Conservation (phyloP, 2,113 vertebrate species). For the Callipepla californica region DNA sequence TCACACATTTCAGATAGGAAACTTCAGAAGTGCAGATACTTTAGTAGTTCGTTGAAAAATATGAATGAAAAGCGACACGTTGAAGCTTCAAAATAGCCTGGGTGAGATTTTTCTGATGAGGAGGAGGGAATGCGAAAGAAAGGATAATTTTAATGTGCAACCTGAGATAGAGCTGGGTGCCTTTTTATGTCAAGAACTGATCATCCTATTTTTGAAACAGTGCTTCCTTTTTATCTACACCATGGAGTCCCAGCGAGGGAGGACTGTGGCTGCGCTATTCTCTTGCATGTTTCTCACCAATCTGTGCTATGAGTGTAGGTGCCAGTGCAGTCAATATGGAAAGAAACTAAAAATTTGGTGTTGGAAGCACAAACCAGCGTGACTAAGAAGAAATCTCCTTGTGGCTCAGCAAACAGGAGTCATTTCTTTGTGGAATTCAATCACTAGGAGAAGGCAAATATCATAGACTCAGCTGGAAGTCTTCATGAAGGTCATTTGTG, state of each 20-base stretch:
- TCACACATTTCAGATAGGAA: background rate
- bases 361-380: background rate
- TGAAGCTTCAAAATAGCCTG: slow-evolving; percentile 46
- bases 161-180: background rate
- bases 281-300: background rate
- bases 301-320: background rate
- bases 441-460: background rate
- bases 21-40: slow-evolving; percentile 13
- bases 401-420: background rate
- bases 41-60: slow-evolving; percentile 25
- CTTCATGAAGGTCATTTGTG: background rate
- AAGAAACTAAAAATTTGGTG: background rate
- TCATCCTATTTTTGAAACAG: slow-evolving; percentile 18
- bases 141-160: background rate
- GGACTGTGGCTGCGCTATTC: background rate
- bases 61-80: slow-evolving; percentile 51
- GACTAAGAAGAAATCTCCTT: background rate
- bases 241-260: background rate
- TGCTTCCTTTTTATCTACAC: background rate
- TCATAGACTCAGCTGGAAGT: background rate
- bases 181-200: slow-evolving; percentile 27
- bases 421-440: background rate
- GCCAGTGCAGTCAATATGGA: background rate
- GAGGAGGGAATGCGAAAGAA: background rate
- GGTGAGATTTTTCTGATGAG: slow-evolving; percentile 25